phyloP scores from a whole-genome alignment of 2,888 invertebrate genomes.

The Lymantria dispar region DNA sequence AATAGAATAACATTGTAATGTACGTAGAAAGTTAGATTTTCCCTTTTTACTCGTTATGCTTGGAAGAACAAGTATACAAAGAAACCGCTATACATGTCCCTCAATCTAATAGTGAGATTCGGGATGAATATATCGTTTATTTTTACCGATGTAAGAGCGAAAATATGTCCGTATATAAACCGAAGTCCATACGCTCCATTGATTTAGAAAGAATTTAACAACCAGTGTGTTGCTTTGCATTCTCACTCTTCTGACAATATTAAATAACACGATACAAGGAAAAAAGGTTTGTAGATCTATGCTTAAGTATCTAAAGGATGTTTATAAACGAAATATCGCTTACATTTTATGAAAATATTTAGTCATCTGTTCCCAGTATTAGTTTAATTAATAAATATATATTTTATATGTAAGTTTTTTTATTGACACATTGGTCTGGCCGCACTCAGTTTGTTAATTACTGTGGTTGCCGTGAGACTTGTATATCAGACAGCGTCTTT shows the following conservation, averaged over 20 bases:
- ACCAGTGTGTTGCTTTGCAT: slow-evolving; percentile 3
- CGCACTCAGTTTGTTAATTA: no score
- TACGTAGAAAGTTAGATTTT: slow-evolving; percentile 12
- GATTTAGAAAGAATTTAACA: slow-evolving; percentile 15
- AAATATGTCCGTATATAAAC: slow-evolving; percentile 27
- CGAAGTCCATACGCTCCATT: slow-evolving; percentile 20
- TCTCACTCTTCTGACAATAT: not conserved
- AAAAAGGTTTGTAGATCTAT: not conserved
- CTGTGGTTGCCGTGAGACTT: no score
- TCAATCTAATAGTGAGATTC: slow-evolving; percentile 29
- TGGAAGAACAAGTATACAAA: slow-evolving; percentile 32
- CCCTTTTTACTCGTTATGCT: slow-evolving; percentile 40
- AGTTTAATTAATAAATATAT: no score
- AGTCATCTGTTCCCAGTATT: not conserved
- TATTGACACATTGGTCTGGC: no score
- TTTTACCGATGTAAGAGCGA: slow-evolving; percentile 19
- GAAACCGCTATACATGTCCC: slow-evolving; percentile 21
- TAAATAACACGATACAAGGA: not conserved
- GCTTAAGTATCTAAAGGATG: not conserved
- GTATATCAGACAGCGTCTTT: no score
- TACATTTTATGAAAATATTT: not conserved
- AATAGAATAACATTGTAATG: slow-evolving; percentile 30
- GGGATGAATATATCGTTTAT: slow-evolving; percentile 29
- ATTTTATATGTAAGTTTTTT: no score
- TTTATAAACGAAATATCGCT: not conserved